Evolutionary conservation across 2,113 vertebrate genomes (phyloP).

Genomic region (Hippocampus comes): DNA sequence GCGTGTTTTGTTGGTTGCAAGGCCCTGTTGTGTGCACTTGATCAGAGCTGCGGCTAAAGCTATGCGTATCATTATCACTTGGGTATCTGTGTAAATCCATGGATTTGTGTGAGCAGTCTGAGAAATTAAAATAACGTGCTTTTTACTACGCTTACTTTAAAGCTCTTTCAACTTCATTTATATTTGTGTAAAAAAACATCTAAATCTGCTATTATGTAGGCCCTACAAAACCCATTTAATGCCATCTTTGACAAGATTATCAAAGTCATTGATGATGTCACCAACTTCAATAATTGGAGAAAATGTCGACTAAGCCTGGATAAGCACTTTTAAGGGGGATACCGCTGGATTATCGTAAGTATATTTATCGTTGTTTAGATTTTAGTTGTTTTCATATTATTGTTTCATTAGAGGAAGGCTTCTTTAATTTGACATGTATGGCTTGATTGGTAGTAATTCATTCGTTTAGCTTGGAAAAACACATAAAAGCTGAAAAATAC

Average conservation of each 20-base stretch:
- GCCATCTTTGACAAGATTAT: constrained; percentile 77
- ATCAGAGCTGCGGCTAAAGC: constrained; percentile 55
- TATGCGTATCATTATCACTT: constrained; percentile 66
- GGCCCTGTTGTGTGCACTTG: constrained; percentile 37
- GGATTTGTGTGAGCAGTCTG: constrained; percentile 71
- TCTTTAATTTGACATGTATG: too few species aligned
- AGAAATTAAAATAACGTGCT: constrained; percentile 78
- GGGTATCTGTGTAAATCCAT: constrained; percentile 68
- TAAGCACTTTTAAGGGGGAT: constrained; percentile 63
- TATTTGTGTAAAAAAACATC: constrained; percentile 48
- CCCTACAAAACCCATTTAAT: constrained; percentile 70
- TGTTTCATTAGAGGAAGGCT: constrained; percentile 5
- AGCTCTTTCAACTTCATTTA: constrained; percentile 73
- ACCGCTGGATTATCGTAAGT: constrained; percentile 57
- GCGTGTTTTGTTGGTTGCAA: constrained; percentile 25
- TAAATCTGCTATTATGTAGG: constrained; percentile 73
- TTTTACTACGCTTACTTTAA: constrained; percentile 71
- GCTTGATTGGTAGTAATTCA: too few species aligned
- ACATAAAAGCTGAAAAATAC: too few species aligned
- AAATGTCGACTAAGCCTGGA: constrained; percentile 66
- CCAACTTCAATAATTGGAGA: constrained; percentile 72
- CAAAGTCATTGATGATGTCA: constrained; percentile 75
- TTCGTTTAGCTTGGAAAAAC: too few species aligned
- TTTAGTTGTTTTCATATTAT: constrained; percentile 34
- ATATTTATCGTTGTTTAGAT: constrained; percentile 34